A percentile compares a stretch with the other conserved stretches of the same genome.
Evolutionary conservation across 2,113 vertebrate genomes (phyloP).

Genomic region (Panthera uncia): DNA sequence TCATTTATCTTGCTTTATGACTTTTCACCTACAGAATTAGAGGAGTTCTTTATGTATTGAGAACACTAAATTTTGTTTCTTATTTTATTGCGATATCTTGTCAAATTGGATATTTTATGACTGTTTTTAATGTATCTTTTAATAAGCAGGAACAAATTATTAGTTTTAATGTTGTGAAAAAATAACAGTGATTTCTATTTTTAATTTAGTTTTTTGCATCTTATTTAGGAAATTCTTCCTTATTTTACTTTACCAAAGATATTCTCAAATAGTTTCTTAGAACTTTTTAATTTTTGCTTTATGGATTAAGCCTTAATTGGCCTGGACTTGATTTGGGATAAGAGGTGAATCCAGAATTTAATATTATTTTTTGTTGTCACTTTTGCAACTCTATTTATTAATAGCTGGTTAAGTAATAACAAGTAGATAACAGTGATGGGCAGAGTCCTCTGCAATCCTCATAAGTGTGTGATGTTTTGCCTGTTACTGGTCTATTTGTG

Average conservation of each 20-base stretch:
- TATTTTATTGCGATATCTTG: neutral
- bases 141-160: neutral
- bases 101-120: neutral
- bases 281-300: neutral
- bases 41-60: neutral
- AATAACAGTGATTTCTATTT: neutral
- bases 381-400: neutral
- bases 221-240: neutral
- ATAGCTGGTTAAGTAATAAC: neutral
- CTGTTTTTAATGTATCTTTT: neutral
- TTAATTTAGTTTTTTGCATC: neutral
- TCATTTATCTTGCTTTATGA: neutral
- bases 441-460: neutral
- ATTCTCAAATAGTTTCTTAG: neutral
- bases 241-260: neutral
- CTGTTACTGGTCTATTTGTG: neutral
- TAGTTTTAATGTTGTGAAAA: neutral
- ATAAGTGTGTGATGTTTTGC: neutral
- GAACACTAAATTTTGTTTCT: neutral
- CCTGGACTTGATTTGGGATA: neutral
- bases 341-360: neutral
- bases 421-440: neutral
- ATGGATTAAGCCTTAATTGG: neutral
- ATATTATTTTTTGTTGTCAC: neutral
- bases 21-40: neutral